Percentiles rank a stretch among this genome's conserved stretches.
Evolutionary conservation across 2,113 vertebrate species (phyloP).

Genomic region (Coptodon rendalli): DNA sequence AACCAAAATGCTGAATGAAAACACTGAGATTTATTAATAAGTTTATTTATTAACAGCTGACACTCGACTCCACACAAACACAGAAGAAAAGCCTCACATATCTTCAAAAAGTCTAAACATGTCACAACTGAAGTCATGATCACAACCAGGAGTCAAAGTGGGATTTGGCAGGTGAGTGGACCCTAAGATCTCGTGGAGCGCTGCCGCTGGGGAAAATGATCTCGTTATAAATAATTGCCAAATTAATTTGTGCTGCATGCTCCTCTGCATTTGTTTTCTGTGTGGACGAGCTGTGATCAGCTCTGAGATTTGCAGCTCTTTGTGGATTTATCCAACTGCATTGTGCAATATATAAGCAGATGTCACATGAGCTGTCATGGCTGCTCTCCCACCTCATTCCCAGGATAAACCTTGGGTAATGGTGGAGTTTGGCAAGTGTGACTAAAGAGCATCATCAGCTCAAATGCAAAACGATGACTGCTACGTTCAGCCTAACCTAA

Average conservation of each 20-base stretch:
- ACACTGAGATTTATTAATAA: background rate
- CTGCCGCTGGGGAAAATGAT: background rate
- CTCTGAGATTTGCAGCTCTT: background rate
- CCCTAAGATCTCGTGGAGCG: background rate
- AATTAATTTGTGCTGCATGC: background rate
- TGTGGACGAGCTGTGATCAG: background rate
- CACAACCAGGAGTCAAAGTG: background rate
- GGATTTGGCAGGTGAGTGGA: background rate
- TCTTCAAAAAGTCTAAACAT: background rate
- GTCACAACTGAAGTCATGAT: background rate
- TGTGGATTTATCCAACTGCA: background rate
- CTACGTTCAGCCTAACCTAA: background rate
- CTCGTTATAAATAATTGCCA: background rate
- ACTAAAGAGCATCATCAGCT: background rate
- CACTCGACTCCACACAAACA: rapidly evolving
- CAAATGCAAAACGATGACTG: background rate
- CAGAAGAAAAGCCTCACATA: background rate
- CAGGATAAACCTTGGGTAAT: background rate
- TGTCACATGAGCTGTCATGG: background rate
- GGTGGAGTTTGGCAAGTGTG: background rate
- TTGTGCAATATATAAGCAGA: background rate
- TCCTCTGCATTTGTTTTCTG: background rate
- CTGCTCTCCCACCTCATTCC: background rate
- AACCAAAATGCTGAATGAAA: background rate
- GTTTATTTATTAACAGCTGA: background rate